Conservation (phyloP, 2,888 invertebrate species). For the Penaeus monodon region DNA sequence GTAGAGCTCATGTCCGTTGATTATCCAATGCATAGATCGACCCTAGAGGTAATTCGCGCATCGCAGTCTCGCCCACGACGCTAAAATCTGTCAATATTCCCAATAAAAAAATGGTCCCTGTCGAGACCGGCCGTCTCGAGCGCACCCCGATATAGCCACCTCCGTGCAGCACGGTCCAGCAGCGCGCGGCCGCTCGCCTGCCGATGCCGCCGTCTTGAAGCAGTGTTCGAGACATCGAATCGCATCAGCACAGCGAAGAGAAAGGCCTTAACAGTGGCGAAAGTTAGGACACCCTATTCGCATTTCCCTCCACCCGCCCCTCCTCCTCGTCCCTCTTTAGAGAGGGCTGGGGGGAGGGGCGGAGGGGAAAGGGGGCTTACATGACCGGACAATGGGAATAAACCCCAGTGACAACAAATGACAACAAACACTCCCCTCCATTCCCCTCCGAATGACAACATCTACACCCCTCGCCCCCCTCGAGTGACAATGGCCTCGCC, state of each 20-base stretch:
- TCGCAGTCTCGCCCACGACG: neutral
- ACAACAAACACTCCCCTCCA: slow-evolving; percentile 34
- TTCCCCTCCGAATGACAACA: slow-evolving; percentile 38
- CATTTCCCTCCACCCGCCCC: neutral
- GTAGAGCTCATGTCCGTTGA: no score
- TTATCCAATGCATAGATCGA: neutral
- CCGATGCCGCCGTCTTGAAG: neutral
- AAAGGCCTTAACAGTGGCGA: neutral
- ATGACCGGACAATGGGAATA: slow-evolving; percentile 35
- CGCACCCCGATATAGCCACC: slow-evolving; percentile 3
- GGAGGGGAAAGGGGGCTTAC: slow-evolving; percentile 18
- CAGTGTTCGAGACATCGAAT: neutral
- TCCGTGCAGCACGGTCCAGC: neutral
- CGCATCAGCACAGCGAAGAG: neutral
- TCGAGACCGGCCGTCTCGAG: neutral
- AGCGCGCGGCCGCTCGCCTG: neutral
- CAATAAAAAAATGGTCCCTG: slow-evolving; percentile 11
- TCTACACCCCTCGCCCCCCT: slow-evolving; percentile 22
- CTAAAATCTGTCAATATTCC: slow-evolving; percentile 20
- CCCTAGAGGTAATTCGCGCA: neutral
- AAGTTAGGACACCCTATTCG: neutral
- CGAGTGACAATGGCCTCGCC: slow-evolving; percentile 17
- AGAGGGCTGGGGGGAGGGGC: no score
- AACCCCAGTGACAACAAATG: slow-evolving; percentile 38
- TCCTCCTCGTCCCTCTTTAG: neutral